A percentile compares a stretch with the other conserved stretches of the same genome.
These are phyloP conservation scores for Bovichtus diacanthus DNA, from an alignment of 2,797 vertebrate genomes.

Conservation along the genomic window DNA sequence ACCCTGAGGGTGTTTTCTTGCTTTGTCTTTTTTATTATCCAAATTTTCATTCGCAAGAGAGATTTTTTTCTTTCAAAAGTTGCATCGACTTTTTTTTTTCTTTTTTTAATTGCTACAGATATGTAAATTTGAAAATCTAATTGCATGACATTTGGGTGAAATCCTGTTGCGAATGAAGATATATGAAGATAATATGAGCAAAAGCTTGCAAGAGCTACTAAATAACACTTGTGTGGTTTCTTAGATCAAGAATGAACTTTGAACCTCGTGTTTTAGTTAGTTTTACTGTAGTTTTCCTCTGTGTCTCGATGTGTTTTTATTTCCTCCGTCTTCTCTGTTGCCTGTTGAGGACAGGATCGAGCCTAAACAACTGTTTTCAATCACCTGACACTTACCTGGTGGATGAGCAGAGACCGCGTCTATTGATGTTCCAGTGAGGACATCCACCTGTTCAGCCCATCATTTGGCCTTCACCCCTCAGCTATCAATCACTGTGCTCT, in stretches of 20 bases:
- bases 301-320: neutral
- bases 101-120: neutral
- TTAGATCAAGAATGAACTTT: neutral
- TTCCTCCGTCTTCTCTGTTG: neutral
- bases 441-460: slow-evolving; percentile 63
- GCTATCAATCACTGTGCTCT: slow-evolving; percentile 61
- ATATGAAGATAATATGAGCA: neutral
- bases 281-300: neutral
- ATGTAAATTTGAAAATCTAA: neutral
- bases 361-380: neutral
- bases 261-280: neutral
- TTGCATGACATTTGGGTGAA: neutral
- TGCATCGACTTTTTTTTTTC: too few species aligned
- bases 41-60: neutral
- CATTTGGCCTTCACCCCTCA: slow-evolving; percentile 34
- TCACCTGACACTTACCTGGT: neutral
- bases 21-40: too few species aligned
- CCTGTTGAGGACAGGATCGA: neutral
- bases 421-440: neutral
- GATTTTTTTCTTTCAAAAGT: too few species aligned
- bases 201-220: neutral
- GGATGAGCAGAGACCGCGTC: neutral
- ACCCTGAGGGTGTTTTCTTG: neutral
- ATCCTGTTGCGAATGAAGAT: neutral
- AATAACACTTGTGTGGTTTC: neutral